Percentiles rank a stretch among this genome's conserved stretches.
Evolutionary conservation across 2,888 invertebrate species (phyloP).

Genomic region (Calameuta idolon): DNA sequence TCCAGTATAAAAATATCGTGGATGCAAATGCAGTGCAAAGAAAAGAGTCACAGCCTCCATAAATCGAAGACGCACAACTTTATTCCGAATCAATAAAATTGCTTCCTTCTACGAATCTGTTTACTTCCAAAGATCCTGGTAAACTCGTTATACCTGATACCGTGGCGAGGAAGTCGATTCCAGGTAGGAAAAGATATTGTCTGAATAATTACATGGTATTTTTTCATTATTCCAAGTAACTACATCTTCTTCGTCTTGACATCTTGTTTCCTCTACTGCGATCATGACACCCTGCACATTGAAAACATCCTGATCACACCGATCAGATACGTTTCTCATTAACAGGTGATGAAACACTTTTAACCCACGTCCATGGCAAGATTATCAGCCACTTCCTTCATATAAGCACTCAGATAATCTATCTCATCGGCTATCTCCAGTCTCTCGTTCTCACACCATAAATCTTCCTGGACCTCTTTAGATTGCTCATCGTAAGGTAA

Average conservation of each 20-base stretch:
- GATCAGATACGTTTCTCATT: neutral
- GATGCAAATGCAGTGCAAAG: neutral
- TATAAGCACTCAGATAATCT: conserved; percentile 14
- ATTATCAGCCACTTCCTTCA: conserved; percentile 12
- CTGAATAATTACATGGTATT: neutral
- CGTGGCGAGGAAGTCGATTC: neutral
- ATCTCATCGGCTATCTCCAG: conserved; percentile 15
- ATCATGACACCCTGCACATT: neutral
- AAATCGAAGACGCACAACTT: neutral
- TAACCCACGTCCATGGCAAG: conserved; percentile 11
- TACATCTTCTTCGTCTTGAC: neutral
- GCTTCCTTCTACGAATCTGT: neutral
- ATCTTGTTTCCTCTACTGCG: neutral
- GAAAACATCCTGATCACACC: neutral
- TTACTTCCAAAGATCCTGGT: neutral
- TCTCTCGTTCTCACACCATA: neutral
- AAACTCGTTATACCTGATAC: neutral
- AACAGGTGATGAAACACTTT: neutral
- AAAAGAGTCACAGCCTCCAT: neutral
- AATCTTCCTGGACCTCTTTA: neutral
- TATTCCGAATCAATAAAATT: neutral
- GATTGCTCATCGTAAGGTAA: neutral
- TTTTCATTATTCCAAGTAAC: neutral
- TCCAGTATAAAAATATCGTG: neutral
- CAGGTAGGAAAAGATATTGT: neutral